A percentile compares a stretch with the other conserved stretches of the same genome.
Conservation (phyloP, 2,113 vertebrate species). For the Mormyrus lacerda region DNA sequence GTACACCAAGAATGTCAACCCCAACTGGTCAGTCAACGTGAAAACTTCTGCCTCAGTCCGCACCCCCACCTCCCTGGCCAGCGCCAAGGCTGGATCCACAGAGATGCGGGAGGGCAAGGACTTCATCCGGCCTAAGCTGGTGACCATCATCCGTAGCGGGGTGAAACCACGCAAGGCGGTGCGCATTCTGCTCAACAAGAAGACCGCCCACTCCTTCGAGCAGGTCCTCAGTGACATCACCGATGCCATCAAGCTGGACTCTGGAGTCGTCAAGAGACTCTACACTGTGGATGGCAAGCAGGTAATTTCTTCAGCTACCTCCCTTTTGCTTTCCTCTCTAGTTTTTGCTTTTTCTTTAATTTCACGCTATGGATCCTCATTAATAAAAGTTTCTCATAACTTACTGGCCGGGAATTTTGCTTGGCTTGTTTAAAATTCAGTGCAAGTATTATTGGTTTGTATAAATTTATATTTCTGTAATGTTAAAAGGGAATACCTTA, state of each 20-base stretch:
- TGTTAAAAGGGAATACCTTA: background rate
- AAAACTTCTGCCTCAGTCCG: conserved; percentile 64
- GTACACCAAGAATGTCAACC: conserved; percentile 96
- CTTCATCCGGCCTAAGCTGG: conserved; percentile 93
- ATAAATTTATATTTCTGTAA: background rate
- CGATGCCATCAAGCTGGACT: conserved; percentile 93
- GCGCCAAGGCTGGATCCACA: conserved; percentile 63
- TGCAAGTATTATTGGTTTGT: background rate
- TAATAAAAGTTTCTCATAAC: background rate
- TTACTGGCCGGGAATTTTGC: background rate
- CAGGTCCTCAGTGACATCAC: conserved; percentile 96
- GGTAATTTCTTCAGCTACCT: conserved; percentile 58
- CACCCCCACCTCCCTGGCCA: conserved; percentile 72
- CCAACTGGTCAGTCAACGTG: conserved; percentile 91
- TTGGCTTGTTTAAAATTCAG: background rate
- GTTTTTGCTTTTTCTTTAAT: background rate
- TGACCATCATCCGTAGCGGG: conserved; percentile 92
- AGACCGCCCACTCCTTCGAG: conserved; percentile 93
- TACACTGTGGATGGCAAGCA: conserved; percentile 93
- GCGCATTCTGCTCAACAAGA: conserved; percentile 94
- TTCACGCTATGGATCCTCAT: background rate
- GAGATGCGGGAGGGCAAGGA: conserved; percentile 82
- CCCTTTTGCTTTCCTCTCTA: background rate
- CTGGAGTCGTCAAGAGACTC: conserved; percentile 84
- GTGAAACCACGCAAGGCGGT: conserved; percentile 94